Conservation (phyloP, 2,888 invertebrate species). For the Epirrita christyi region DNA sequence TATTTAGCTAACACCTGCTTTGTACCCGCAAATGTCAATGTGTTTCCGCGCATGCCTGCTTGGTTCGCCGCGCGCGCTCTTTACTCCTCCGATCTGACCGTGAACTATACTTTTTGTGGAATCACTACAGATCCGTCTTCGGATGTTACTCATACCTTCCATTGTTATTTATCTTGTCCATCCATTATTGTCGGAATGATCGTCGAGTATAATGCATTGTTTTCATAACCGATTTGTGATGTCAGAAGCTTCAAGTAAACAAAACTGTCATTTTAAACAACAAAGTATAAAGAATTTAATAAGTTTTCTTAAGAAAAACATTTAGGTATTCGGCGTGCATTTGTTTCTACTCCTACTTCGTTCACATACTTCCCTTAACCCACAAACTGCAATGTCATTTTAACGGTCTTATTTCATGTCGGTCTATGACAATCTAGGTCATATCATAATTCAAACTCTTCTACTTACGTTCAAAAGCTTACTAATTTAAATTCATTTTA, state of each 20-base stretch:
- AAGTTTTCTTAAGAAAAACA: constrained; percentile 32
- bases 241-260: constrained; percentile 26
- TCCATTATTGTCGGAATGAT: constrained; percentile 25
- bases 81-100: constrained; percentile 49
- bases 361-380: constrained; percentile 9
- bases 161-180: constrained; percentile 26
- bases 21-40: constrained; percentile 68
- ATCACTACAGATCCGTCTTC: constrained; percentile 70
- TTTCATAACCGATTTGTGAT: constrained; percentile 27
- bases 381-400: neutral
- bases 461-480: neutral
- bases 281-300: constrained; percentile 8
- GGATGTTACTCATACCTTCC: constrained; percentile 55
- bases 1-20: constrained; percentile 71
- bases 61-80: constrained; percentile 16
- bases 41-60: constrained; percentile 59
- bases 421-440: no score
- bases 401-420: no score
- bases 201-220: constrained; percentile 25
- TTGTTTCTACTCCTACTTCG: constrained; percentile 10
- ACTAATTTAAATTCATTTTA: constrained; percentile 20
- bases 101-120: constrained; percentile 75
- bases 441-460: no score
- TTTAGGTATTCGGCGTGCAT: constrained; percentile 19
- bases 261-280: constrained; percentile 23